Evolutionary conservation across 2,797 vertebrate genomes (phyloP).

Genomic region (Sciurus vulgaris): DNA sequence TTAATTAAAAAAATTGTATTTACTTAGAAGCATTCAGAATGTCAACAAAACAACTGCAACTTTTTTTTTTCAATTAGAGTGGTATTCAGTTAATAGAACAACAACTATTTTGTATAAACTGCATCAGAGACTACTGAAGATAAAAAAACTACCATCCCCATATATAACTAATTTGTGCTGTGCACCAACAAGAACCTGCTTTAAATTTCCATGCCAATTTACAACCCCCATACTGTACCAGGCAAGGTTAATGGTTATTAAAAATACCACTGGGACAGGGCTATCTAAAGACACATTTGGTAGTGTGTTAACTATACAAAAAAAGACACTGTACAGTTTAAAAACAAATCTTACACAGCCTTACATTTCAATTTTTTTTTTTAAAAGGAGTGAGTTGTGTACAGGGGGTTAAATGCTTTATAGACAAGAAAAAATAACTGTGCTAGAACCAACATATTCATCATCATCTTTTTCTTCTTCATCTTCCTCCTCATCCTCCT

Average conservation of each 20-base stretch:
- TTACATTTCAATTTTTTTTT: conserved; percentile 88
- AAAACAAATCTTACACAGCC: conserved; percentile 97
- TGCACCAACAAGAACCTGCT: conserved; percentile 94
- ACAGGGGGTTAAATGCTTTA: conserved; percentile 94
- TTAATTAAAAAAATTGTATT: conserved; percentile 93
- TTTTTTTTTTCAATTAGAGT: conserved; percentile 71
- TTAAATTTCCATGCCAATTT: conserved; percentile 92
- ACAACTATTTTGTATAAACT: too few relatives aligned
- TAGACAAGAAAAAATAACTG: conserved; percentile 92
- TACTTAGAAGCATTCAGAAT: conserved; percentile 97
- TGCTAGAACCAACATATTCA: too few relatives aligned
- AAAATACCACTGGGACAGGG: conserved; percentile 93
- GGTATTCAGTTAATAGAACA: too few relatives aligned
- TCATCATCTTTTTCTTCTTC: too few relatives aligned
- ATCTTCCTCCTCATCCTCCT: too few relatives aligned
- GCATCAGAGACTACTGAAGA: too few relatives aligned
- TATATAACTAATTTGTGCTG: conserved; percentile 94
- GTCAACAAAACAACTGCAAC: conserved; percentile 92
- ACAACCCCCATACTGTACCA: conserved; percentile 94
- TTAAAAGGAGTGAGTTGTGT: background rate
- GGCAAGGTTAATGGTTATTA: conserved; percentile 94
- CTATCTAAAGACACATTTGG: conserved; percentile 94
- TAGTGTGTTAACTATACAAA: conserved; percentile 98
- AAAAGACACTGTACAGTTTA: conserved; percentile 96
- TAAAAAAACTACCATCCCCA: conserved; percentile 89